Evolutionary conservation across 2,888 invertebrate species (phyloP).

Genomic region (Lutraria lutraria): DNA sequence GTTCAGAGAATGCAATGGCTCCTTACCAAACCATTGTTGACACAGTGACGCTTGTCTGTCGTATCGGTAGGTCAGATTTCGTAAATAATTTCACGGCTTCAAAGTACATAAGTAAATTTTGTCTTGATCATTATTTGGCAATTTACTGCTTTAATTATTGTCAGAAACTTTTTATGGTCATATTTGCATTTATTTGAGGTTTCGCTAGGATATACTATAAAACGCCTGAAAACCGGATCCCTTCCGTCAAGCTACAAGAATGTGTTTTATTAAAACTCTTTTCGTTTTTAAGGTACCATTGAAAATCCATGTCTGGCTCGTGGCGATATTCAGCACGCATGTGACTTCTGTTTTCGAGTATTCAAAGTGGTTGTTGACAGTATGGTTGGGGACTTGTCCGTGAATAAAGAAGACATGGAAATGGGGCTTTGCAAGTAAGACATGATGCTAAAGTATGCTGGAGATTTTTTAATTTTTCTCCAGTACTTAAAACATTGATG

Average conservation of each 20-base stretch:
- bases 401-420: slow-evolving; percentile 32
- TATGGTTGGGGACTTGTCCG: slow-evolving; percentile 26
- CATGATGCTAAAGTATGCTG: too few species aligned
- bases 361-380: slow-evolving; percentile 53
- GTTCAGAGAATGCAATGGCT: slow-evolving; percentile 35
- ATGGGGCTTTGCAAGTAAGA: slow-evolving; percentile 41
- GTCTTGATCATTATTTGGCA: too few species aligned
- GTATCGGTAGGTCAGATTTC: slow-evolving; percentile 28
- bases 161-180: too few species aligned
- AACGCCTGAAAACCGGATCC: too few species aligned
- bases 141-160: too few species aligned
- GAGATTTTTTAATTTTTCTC: too few species aligned
- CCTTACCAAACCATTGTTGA: slow-evolving; percentile 48
- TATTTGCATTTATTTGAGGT: too few species aligned
- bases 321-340: slow-evolving; percentile 32
- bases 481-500: too few species aligned
- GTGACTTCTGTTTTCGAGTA: slow-evolving; percentile 38
- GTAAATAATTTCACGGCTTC: too few species aligned
- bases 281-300: background rate
- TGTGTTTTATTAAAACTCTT: background rate
- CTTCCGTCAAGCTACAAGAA: too few species aligned
- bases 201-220: too few species aligned
- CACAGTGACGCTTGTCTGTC: slow-evolving; percentile 38
- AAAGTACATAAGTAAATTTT: too few species aligned
- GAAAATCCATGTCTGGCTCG: slow-evolving; percentile 16